Percentiles rank a stretch among this genome's conserved stretches.
phyloP scores from a whole-genome alignment of 1,140 invertebrate species.

The Popillia japonica region DNA sequence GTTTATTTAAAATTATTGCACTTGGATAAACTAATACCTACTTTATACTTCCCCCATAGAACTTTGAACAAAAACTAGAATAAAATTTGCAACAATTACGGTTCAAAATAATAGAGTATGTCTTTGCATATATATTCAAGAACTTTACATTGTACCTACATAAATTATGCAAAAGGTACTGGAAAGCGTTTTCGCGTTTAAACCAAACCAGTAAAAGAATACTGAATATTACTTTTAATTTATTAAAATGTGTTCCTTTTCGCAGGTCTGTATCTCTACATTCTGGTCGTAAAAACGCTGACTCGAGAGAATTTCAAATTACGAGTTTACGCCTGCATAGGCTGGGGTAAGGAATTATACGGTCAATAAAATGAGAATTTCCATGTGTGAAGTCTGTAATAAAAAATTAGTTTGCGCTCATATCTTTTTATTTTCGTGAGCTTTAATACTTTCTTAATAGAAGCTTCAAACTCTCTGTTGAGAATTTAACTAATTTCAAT shows the following conservation, averaged over 20 bases:
- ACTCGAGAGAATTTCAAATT: conserved; percentile 90
- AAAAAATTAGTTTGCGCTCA: neutral
- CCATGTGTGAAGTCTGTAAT: neutral
- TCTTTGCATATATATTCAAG: too few species aligned
- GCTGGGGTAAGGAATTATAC: conserved; percentile 83
- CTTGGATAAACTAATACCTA: too few species aligned
- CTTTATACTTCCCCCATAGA: too few species aligned
- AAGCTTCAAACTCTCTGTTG: neutral
- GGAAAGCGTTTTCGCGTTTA: neutral
- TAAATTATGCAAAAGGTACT: neutral
- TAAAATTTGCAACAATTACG: too few species aligned
- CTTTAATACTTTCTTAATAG: neutral
- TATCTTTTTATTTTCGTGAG: neutral
- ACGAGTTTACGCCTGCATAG: conserved; percentile 83
- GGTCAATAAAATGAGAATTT: conserved; percentile 1
- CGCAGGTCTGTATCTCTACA: conserved; percentile 89
- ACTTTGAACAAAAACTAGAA: too few species aligned
- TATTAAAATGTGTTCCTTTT: conserved; percentile 53
- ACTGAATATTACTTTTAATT: conserved; percentile 9
- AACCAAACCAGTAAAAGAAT: neutral
- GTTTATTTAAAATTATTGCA: too few species aligned
- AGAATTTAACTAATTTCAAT: conserved; percentile 38
- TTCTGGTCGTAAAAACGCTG: conserved; percentile 91
- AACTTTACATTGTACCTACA: neutral
- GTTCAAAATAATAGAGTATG: too few species aligned